Conservation (phyloP, 2,113 vertebrate genomes). For the Ctenodactylus gundi region DNA sequence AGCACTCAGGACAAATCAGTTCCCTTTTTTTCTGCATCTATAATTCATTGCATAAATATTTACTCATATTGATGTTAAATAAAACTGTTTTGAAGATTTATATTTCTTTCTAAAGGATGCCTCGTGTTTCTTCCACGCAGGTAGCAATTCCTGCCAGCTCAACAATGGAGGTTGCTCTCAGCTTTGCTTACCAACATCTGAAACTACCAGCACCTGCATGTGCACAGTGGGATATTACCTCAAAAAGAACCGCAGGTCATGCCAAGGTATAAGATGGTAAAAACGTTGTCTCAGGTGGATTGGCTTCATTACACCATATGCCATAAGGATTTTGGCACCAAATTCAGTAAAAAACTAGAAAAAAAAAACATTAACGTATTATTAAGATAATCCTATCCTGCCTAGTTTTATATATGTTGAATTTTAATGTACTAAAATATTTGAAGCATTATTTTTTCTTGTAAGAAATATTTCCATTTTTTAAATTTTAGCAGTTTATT, state of each 20-base stretch:
- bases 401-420: neutral
- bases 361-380: neutral
- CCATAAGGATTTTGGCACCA: neutral
- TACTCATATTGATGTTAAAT: neutral
- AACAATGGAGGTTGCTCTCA: slow-evolving; percentile 98
- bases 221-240: slow-evolving; percentile 97
- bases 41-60: neutral
- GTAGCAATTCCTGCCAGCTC: slow-evolving; percentile 94
- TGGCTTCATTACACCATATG: neutral
- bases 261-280: slow-evolving; percentile 87
- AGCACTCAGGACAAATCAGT: neutral
- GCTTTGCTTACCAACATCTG: slow-evolving; percentile 96
- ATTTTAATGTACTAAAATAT: neutral
- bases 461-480: neutral
- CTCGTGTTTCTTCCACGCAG: slow-evolving; percentile 77
- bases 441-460: neutral
- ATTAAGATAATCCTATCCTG: neutral
- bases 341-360: neutral
- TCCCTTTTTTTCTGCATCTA: neutral
- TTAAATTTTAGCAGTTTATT: neutral
- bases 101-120: neutral
- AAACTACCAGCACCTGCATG: slow-evolving; percentile 94
- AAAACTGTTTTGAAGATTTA: neutral
- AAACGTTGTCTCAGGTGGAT: neutral
- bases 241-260: slow-evolving; percentile 93